Percentiles rank a stretch among this genome's conserved stretches.
phyloP scores from a whole-genome alignment of 2,113 vertebrate species.

The Neoarius graeffei region DNA sequence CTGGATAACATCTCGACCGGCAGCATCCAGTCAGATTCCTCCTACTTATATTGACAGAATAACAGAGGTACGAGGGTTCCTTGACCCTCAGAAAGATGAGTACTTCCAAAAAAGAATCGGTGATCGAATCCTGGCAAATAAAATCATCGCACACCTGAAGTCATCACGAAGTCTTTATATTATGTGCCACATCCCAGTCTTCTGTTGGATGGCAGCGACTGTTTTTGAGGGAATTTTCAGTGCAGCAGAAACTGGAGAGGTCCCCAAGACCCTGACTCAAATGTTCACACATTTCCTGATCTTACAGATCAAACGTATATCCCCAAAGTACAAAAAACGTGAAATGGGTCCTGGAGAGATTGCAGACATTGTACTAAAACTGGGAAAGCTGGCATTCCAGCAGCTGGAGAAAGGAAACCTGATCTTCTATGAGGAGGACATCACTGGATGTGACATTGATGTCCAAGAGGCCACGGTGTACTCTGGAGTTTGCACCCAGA shows the following conservation, averaged over 20 bases:
- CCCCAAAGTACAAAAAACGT: neutral
- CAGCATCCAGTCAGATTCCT: conserved; percentile 21
- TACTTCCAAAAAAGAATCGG: conserved; percentile 25
- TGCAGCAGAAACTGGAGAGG: neutral
- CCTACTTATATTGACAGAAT: neutral
- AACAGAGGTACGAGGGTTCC: conserved; percentile 27
- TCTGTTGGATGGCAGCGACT: conserved; percentile 33
- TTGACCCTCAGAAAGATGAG: conserved; percentile 16
- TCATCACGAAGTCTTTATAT: conserved; percentile 15
- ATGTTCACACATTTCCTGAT: conserved; percentile 43
- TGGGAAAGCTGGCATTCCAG: conserved; percentile 30
- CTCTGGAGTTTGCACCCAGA: conserved; percentile 35
- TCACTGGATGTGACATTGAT: neutral
- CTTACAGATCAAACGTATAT: neutral
- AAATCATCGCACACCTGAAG: conserved; percentile 17
- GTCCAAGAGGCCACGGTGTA: conserved; percentile 4
- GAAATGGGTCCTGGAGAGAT: neutral
- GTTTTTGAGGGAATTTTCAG: conserved; percentile 15
- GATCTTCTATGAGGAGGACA: conserved; percentile 7
- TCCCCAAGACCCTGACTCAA: conserved; percentile 36
- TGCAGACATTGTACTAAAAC: neutral
- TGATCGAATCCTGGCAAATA: conserved; percentile 3
- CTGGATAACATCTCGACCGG: conserved; percentile 33
- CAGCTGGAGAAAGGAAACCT: conserved; percentile 19
- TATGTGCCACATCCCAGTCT: conserved; percentile 35